Evolutionary conservation across 2,113 vertebrate species (phyloP).

Genomic region (Callospermophilus lateralis): DNA sequence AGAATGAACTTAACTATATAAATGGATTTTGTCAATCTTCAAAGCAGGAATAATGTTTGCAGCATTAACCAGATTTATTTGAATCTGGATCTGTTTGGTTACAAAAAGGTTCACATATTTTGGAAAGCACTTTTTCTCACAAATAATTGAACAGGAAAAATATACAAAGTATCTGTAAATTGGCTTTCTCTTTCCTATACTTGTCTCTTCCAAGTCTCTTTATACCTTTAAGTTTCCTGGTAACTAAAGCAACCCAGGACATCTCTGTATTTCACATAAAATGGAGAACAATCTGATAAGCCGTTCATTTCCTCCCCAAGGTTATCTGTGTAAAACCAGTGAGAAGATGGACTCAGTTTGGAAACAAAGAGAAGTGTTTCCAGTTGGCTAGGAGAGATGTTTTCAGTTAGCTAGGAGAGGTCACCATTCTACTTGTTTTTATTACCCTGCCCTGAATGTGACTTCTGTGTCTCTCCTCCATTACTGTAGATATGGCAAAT

Average conservation of each 20-base stretch:
- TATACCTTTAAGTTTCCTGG: neutral
- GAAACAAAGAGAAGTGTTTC: neutral
- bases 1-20: constrained; percentile 21
- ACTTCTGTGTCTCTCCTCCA: neutral
- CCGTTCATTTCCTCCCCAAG: fast-evolving
- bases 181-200: neutral
- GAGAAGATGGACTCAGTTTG: neutral
- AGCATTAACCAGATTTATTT: constrained; percentile 27
- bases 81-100: neutral
- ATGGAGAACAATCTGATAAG: neutral
- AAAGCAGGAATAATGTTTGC: neutral
- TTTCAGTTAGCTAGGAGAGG: neutral
- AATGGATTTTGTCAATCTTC: neutral
- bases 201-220: neutral
- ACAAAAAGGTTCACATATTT: neutral
- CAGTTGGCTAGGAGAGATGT: neutral
- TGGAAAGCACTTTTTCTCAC: neutral
- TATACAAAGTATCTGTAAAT: neutral
- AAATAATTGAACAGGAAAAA: neutral
- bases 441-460: neutral
- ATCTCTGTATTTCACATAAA: neutral
- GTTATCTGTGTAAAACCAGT: neutral
- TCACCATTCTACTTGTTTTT: neutral
- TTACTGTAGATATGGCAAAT: neutral
- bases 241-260: neutral